A percentile compares a stretch with the other conserved stretches of the same genome.
These are phyloP conservation scores for Epiblema foenella DNA, from an alignment of 2,888 invertebrate genomes.

Conservation along the genomic window DNA sequence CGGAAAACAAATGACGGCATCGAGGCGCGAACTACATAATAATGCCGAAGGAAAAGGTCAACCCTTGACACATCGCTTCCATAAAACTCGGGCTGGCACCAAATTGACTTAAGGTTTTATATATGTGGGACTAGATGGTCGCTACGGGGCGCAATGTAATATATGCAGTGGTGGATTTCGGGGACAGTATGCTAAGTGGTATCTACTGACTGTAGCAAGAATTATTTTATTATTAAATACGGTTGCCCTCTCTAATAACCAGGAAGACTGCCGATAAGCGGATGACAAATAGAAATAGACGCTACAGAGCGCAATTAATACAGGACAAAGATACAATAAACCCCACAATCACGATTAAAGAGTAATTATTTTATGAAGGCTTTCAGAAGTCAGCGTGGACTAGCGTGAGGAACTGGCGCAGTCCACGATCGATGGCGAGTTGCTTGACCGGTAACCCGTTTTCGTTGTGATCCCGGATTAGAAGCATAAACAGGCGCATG, in stretches of 20 bases:
- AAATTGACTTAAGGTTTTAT: conserved; percentile 24
- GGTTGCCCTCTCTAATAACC: neutral
- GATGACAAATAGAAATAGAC: neutral
- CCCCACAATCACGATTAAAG: neutral
- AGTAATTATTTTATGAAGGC: neutral
- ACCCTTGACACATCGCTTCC: conserved; percentile 53
- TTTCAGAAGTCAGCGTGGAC: conserved; percentile 14
- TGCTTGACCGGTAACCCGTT: conserved; percentile 73
- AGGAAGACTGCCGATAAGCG: neutral
- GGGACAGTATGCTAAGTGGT: neutral
- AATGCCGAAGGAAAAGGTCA: conserved; percentile 61
- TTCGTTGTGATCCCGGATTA: conserved; percentile 69
- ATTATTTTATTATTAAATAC: too few species aligned
- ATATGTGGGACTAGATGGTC: neutral
- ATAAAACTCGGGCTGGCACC: conserved; percentile 50
- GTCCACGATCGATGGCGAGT: conserved; percentile 63
- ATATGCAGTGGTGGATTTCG: neutral
- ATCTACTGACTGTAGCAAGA: neutral
- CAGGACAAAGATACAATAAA: neutral
- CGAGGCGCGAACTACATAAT: conserved; percentile 58
- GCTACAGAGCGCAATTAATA: neutral
- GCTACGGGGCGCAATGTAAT: neutral
- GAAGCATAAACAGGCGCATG: conserved; percentile 65
- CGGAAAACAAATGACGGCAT: conserved; percentile 54
- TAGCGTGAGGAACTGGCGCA: conserved; percentile 27